Evolutionary conservation across 1,140 invertebrate genomes (phyloP).

Genomic region (Eumaeus atala): DNA sequence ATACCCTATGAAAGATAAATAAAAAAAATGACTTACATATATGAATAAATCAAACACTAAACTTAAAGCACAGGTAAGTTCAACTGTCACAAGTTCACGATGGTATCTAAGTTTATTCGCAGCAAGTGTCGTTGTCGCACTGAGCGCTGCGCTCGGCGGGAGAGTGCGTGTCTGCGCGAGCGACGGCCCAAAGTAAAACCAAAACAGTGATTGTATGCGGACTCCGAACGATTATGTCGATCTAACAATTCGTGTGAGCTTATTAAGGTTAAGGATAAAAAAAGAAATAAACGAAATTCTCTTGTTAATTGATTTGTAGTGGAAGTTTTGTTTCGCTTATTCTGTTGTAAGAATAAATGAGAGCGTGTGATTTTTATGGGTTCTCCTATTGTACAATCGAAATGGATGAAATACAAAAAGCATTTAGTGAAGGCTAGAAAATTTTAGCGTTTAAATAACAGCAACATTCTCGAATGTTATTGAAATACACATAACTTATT

Average conservation of each 20-base stretch:
- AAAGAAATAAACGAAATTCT: conserved; percentile 41
- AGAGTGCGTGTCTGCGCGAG: conserved; percentile 49
- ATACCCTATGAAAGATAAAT: conserved; percentile 16
- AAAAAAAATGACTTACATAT: conserved; percentile 37
- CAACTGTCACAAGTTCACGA: conserved; percentile 49
- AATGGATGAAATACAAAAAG: neutral
- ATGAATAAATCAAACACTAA: conserved; percentile 40
- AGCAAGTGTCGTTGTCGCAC: conserved; percentile 58
- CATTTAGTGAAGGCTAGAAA: too few species aligned
- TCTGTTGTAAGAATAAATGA: conserved; percentile 35
- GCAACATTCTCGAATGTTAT: too few species aligned
- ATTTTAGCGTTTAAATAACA: too few species aligned
- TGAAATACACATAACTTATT: too few species aligned
- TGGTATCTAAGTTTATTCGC: conserved; percentile 54
- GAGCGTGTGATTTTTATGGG: conserved; percentile 39
- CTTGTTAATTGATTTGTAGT: conserved; percentile 44
- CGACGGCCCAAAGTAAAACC: conserved; percentile 56
- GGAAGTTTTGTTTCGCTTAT: conserved; percentile 37
- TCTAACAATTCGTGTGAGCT: conserved; percentile 39
- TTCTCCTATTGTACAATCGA: neutral
- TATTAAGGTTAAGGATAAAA: conserved; percentile 67
- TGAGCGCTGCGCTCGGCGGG: conserved; percentile 55
- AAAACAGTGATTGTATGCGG: conserved; percentile 38
- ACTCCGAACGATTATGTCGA: conserved; percentile 48
- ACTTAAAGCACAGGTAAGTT: conserved; percentile 47